Conservation (phyloP, 2,797 vertebrate species). For the Falco cherrug region DNA sequence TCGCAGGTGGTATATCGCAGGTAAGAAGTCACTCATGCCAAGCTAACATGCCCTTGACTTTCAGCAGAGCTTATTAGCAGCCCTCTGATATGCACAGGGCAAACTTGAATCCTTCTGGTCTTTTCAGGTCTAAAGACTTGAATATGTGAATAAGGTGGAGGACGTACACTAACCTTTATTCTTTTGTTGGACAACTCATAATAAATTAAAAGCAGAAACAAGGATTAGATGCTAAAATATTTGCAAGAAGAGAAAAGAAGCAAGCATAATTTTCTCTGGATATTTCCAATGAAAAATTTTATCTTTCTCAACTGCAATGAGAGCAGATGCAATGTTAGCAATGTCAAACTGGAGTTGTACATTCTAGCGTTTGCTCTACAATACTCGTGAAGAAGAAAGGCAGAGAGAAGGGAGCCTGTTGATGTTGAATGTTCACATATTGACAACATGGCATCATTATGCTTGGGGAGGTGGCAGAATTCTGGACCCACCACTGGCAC, state of each 20-base stretch:
- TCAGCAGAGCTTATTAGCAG: not conserved
- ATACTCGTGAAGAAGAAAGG: slow-evolving; percentile 10
- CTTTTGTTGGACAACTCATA: not conserved
- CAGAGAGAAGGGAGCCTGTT: not conserved
- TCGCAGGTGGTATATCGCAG: not conserved
- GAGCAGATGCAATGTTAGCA: not conserved
- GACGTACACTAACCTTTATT: not conserved
- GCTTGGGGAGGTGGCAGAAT: slow-evolving; percentile 10
- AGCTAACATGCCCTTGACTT: not conserved
- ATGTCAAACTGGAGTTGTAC: slow-evolving; percentile 3
- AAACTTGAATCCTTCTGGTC: not conserved
- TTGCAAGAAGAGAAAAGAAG: not conserved
- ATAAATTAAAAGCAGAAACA: not conserved
- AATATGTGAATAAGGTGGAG: not conserved
- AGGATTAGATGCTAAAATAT: not conserved
- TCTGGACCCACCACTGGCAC: not conserved
- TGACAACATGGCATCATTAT: slow-evolving; percentile 47
- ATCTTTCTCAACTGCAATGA: slow-evolving; percentile 13
- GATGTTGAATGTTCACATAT: slow-evolving; percentile 53
- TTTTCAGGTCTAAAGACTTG: not conserved
- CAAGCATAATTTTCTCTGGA: not conserved
- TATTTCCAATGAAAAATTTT: not conserved
- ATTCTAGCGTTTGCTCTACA: slow-evolving; percentile 16
- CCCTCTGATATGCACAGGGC: not conserved
- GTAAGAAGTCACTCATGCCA: not conserved